Percentiles rank a stretch among this genome's conserved stretches.
These are phyloP conservation scores for Physeter macrocephalus DNA, from an alignment of 2,113 vertebrate genomes.

Conservation along the genomic window DNA sequence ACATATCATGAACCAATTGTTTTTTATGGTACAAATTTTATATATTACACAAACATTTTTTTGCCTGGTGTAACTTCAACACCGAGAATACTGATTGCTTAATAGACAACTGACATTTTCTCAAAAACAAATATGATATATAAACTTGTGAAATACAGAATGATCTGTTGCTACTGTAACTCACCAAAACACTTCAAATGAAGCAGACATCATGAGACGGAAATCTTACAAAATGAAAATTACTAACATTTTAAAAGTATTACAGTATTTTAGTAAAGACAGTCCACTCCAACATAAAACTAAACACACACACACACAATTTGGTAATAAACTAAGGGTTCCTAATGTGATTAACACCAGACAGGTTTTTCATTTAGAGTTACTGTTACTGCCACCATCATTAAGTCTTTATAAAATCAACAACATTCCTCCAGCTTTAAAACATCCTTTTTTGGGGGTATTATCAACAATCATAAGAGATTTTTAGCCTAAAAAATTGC, in stretches of 20 bases:
- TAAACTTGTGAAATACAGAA: neutral
- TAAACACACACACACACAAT: neutral
- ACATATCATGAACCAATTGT: neutral
- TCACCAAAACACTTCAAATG: constrained; percentile 21
- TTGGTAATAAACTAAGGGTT: constrained; percentile 1
- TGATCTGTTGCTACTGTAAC: neutral
- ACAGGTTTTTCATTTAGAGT: neutral
- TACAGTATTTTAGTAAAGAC: constrained; percentile 20
- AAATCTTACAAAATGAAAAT: constrained; percentile 28
- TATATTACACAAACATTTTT: neutral
- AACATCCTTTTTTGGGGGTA: neutral
- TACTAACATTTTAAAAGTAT: neutral
- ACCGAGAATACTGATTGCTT: neutral
- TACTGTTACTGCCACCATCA: neutral
- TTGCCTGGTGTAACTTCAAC: constrained; percentile 32
- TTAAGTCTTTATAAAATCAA: neutral
- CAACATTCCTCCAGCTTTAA: neutral
- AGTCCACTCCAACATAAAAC: neutral
- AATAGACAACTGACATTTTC: neutral
- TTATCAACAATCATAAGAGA: neutral
- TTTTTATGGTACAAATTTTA: neutral
- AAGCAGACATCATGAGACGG: neutral
- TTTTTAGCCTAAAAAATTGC: neutral
- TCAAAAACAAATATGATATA: neutral
- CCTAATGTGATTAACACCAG: neutral